phyloP scores from a whole-genome alignment of 2,113 vertebrate genomes.

The Cyprinodon tularosa region DNA sequence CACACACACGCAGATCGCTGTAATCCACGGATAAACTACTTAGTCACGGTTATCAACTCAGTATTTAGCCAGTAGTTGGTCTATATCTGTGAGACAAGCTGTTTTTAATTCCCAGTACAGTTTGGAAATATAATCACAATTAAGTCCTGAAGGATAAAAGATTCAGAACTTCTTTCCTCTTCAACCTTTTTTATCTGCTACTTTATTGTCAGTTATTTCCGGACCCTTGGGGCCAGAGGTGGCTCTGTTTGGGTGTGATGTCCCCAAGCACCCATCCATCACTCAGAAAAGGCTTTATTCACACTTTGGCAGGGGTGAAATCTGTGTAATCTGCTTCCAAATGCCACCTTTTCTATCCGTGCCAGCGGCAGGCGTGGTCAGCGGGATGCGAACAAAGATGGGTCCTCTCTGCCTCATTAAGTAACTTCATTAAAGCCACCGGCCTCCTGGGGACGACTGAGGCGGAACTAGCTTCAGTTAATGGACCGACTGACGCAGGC shows the following conservation, averaged over 20 bases:
- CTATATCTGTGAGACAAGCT: not conserved
- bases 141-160: constrained; percentile 11
- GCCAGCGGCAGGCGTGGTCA: constrained; percentile 71
- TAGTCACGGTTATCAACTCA: constrained; percentile 6
- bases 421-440: constrained; percentile 70
- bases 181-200: constrained; percentile 24
- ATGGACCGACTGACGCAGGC: constrained; percentile 53
- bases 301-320: constrained; percentile 81
- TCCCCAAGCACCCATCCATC: constrained; percentile 75
- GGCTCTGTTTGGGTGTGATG: constrained; percentile 59
- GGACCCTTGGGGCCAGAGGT: constrained; percentile 58
- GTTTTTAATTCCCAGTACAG: not conserved
- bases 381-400: constrained; percentile 70
- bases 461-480: constrained; percentile 57
- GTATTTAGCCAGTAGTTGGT: not conserved
- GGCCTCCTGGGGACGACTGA: constrained; percentile 46
- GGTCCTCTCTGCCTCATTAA: constrained; percentile 79
- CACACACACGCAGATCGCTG: constrained; percentile 3
- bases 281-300: constrained; percentile 73
- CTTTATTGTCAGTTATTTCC: constrained; percentile 66
- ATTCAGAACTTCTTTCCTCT: constrained; percentile 14
- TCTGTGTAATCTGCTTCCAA: constrained; percentile 78
- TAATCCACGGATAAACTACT: constrained; percentile 4
- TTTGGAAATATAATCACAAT: not conserved
- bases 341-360: constrained; percentile 64